Base-by-base conservation (phyloP, 1,140 invertebrate species). In the Notospermus geniculatus region DNA sequence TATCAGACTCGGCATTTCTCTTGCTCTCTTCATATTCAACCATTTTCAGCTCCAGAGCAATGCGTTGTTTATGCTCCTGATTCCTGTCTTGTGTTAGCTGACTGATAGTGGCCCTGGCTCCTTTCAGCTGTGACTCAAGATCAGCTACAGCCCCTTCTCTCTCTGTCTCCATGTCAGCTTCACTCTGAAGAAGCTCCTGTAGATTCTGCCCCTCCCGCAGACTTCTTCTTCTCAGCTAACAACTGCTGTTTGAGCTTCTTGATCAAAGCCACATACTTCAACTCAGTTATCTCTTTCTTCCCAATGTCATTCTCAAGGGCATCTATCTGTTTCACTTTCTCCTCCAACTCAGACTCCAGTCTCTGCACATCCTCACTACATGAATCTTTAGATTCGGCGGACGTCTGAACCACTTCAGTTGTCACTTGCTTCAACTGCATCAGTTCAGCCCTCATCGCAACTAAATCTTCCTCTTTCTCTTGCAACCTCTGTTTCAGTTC, bases 21-120 rank as follows among this genome's bases (percentile, higher is more conserved):
- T 54, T 46, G 60, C 62, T 9, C 71, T 66, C 61, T 83, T 70
- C 69, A 81, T 71, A 57, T 70, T 72, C 19, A 58, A 64, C 39
- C 70, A 80, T 32, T 78, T 81, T 11, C 32, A 75, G 60, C 78
- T 82, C 82, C 74, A 81, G 60, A 78, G 78, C n/a, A 25, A 66
- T 53, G 11, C 53, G 39, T 11, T 52, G 66, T 62, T 39, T 57
- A 19, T 59, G 62, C 57, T 81, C 74, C 36, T 77, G 70, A 0
- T 69, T 67, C 23, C 60, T 45, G 45, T 30, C 68, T 27, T 58
- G 73, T 69, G 57, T 23, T 23, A 70, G 32, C 27, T 68, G 45
- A 29, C 17, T 39, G 22, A 32, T 32, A 9, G 23, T 13, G 5
- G 30, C 45, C 19, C 30, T 43, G n/a, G 52, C 19, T 19, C 29